A percentile compares a stretch with the other conserved stretches of the same genome.
phyloP scores from a whole-genome alignment of 2,113 vertebrate genomes.

The Eurystomus gularis region DNA sequence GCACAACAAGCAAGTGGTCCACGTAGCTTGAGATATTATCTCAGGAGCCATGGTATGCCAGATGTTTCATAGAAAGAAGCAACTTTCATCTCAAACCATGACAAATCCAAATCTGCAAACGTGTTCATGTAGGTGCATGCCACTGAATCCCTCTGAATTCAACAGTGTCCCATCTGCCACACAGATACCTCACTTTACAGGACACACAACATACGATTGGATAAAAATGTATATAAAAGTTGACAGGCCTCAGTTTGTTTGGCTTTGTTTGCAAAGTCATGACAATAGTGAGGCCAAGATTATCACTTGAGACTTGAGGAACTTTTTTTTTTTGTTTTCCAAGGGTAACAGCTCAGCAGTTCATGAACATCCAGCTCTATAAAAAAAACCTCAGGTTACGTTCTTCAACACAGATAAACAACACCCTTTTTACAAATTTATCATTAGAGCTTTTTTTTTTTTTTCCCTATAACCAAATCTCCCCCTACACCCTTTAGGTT shows the following conservation, averaged over 20 bases:
- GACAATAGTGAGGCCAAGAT: neutral
- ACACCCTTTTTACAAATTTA: neutral
- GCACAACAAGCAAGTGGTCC: neutral
- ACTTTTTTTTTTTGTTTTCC: neutral
- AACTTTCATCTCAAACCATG: neutral
- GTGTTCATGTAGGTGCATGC: neutral
- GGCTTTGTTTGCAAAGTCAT: conserved; percentile 9
- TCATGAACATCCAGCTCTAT: neutral
- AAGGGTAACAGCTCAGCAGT: neutral
- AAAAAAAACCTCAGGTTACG: neutral
- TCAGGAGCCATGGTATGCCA: neutral
- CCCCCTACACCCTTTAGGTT: neutral
- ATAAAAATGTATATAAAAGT: neutral
- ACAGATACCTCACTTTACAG: neutral
- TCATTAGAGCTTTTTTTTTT: neutral
- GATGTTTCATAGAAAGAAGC: neutral
- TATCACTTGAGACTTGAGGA: neutral
- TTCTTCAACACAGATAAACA: neutral
- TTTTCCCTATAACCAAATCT: neutral
- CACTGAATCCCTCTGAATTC: neutral
- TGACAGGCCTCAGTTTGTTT: conserved; percentile 6
- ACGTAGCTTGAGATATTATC: neutral
- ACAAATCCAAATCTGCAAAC: neutral
- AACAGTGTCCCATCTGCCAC: neutral
- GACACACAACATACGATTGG: fast-evolving